Evolutionary conservation across 2,888 invertebrate species (phyloP), one percentile per base, ranked within the genome.

Genomic region (Trimorus sp.): DNA sequence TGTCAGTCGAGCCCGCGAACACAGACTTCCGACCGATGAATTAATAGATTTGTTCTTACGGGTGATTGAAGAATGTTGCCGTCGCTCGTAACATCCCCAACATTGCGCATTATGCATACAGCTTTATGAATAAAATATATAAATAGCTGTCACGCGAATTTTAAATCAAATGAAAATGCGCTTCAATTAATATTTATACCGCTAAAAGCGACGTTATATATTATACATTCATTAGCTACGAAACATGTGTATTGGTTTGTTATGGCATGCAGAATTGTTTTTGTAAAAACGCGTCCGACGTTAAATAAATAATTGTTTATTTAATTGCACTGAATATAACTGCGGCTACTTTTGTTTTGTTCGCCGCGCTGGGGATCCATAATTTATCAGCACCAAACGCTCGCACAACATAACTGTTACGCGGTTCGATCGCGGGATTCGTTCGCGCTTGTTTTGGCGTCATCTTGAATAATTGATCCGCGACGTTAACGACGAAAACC

Each of bases 111-210:
- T 40, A 42, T 40, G 15, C 60, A 45, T 60, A 45, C 3, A 12
- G 12, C 45, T 14, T 15, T 45, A 45, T 60, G 42, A 60, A 60
- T 60, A 60, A 60, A 60, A 26, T 60, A 60, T 60, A 45, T 60
- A 45, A 45, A 60, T 45, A 58, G 12, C 56, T 45, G 60, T 60
- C 12, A 45, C 26, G 60, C 26, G 45, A 60, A 45, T 38, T 60
- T 26, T 45, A 42, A 60, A 45, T 60, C 16, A 26, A 60, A 26
- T 12, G 60, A 45, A 60, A 60, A 45, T 26, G 42, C 60, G n/a
- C 42, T 60, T 45, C 45, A 26, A 60, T 60, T 60, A 60, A 60
- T 60, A 60, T 60, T 42, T 45, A 60, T 60, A n/a, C 45, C 42
- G 6, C 16, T 45, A 26, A 45, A 16, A 60, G 16, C 60, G 11